These are phyloP conservation scores for Zapornia atra DNA, from an alignment of 2,113 vertebrate genomes.

Conservation along the genomic window DNA sequence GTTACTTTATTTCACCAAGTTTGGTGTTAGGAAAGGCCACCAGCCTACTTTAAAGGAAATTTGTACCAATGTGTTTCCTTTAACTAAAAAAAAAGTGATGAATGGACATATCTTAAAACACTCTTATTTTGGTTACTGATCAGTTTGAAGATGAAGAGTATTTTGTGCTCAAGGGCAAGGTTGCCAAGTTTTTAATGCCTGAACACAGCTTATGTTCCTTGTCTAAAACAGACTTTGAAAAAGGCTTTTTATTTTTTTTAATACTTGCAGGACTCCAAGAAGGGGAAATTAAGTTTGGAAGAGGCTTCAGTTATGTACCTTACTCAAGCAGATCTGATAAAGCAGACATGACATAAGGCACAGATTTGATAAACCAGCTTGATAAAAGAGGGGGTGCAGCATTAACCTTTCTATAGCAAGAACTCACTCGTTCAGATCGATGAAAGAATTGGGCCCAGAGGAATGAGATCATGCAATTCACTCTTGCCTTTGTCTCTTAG, in stretches of 20 bases:
- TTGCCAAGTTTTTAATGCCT: not conserved
- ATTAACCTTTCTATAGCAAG: slow-evolving; percentile 7
- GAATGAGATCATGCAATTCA: not conserved
- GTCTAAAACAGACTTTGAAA: not conserved
- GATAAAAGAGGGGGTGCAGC: not conserved
- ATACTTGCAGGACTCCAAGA: not conserved
- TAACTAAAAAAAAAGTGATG: not conserved
- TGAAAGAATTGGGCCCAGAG: not conserved
- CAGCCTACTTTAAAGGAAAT: not conserved
- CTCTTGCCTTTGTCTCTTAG: not conserved
- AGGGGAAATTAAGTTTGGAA: slow-evolving; percentile 10
- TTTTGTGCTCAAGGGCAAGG: not conserved
- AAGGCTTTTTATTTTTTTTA: not conserved
- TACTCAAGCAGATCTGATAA: slow-evolving; percentile 6
- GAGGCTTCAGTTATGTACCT: not conserved
- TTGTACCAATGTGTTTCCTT: not conserved
- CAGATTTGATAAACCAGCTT: not conserved
- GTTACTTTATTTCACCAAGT: not conserved
- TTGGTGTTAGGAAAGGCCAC: not conserved
- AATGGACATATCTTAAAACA: not conserved
- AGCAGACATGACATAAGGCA: slow-evolving; percentile 5
- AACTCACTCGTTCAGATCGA: not conserved
- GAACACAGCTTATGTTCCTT: not conserved
- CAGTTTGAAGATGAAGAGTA: not conserved
- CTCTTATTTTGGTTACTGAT: not conserved